A percentile compares a stretch with the other conserved stretches of the same genome.
Evolutionary conservation across 2,797 vertebrate genomes (phyloP).

Genomic region (Poecilia velifera): DNA sequence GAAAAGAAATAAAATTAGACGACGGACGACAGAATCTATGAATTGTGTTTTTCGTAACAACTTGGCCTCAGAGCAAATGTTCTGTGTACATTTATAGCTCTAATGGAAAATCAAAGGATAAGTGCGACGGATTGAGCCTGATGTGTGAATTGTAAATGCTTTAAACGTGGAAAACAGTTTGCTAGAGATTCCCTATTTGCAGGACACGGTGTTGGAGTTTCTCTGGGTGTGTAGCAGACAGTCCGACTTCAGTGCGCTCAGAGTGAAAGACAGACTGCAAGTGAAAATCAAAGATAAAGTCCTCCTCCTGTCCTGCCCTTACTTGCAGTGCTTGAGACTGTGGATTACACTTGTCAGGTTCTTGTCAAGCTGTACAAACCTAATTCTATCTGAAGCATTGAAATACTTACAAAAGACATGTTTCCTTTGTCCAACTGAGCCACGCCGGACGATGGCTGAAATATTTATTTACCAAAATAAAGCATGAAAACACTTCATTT

Average conservation of each 20-base stretch:
- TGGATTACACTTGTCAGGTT: conserved; percentile 9
- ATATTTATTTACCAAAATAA: not conserved
- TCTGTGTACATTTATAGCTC: not conserved
- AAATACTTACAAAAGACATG: conserved; percentile 8
- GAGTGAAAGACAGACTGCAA: not conserved
- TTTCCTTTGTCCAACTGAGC: not conserved
- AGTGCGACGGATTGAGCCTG: not conserved
- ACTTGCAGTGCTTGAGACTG: conserved; percentile 14
- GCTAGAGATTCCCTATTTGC: not conserved
- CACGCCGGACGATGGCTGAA: not conserved
- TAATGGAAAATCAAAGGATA: not conserved
- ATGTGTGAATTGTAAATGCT: not conserved
- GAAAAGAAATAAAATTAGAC: not conserved
- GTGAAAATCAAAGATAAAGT: conserved; percentile 20
- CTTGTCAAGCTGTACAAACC: not conserved
- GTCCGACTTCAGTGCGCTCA: conserved; percentile 9
- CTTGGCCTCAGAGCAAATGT: not conserved
- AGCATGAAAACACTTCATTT: not conserved
- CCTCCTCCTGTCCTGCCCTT: conserved; percentile 12
- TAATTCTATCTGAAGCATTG: conserved; percentile 3
- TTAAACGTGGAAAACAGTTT: conserved; percentile 8
- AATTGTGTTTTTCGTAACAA: not conserved
- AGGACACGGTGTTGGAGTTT: not conserved
- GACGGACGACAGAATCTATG: not conserved
- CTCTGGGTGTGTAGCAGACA: not conserved